These are phyloP conservation scores for Empidonax alnorum DNA, from an alignment of 2,113 vertebrate species.

Conservation along the genomic window DNA sequence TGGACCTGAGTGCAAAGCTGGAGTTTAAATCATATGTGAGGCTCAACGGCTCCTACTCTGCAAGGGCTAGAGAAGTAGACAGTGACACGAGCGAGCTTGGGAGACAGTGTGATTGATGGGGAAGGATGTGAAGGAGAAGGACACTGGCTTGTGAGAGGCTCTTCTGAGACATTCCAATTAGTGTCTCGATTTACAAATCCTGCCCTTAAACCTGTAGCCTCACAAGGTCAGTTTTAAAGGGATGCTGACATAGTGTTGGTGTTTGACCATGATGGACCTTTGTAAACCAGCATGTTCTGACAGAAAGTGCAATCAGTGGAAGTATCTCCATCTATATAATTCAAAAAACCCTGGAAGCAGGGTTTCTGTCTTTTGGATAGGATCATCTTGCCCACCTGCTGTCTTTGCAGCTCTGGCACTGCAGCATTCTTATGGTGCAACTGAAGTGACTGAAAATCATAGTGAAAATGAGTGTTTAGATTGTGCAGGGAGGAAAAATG, in stretches of 20 bases:
- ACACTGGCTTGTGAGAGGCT: not conserved
- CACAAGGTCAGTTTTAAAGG: not conserved
- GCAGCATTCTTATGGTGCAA: not conserved
- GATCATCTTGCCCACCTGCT: not conserved
- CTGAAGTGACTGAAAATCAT: constrained; percentile 4
- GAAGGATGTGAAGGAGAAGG: not conserved
- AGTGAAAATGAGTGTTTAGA: not conserved
- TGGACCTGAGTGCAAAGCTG: not conserved
- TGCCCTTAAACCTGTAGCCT: constrained; percentile 7
- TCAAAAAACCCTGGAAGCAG: not conserved
- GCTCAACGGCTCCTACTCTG: not conserved
- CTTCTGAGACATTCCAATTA: constrained; percentile 35
- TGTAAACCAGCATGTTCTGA: not conserved
- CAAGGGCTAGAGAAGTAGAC: not conserved
- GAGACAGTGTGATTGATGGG: not conserved
- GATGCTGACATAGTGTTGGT: not conserved
- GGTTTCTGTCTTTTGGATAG: not conserved
- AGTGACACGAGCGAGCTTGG: not conserved
- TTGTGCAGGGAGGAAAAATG: not conserved
- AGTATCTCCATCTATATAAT: not conserved
- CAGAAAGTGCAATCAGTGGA: not conserved
- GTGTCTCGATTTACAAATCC: constrained; percentile 21
- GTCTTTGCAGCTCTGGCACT: not conserved
- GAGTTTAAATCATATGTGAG: not conserved
- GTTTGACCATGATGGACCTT: not conserved